These are phyloP conservation scores for Branchellion lobata DNA, from an alignment of 2,888 invertebrate species.

Conservation along the genomic window DNA sequence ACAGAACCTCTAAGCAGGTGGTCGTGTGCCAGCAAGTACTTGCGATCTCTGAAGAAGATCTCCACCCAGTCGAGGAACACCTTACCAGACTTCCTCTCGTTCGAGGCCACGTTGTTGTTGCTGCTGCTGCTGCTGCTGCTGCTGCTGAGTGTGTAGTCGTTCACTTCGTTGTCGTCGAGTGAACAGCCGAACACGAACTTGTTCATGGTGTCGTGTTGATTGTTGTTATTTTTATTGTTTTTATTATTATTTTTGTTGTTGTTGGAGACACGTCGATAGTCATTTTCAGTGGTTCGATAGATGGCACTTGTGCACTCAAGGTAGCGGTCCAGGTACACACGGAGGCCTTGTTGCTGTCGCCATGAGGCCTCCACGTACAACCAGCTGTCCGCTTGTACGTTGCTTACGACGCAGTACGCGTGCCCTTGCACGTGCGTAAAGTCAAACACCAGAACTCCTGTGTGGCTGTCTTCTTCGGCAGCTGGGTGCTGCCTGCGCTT, in stretches of 20 bases:
- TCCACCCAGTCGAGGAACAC: slow-evolving; percentile 25
- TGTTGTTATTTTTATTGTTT: too few species aligned
- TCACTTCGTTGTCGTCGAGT: background rate
- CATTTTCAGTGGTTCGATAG: background rate
- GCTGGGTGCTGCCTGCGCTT: background rate
- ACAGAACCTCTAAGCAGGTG: slow-evolving; percentile 50
- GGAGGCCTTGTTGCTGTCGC: background rate
- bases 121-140: too few species aligned
- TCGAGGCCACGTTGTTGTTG: background rate
- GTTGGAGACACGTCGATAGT: too few species aligned
- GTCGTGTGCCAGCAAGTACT: slow-evolving; percentile 54
- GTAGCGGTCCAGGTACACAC: slow-evolving; percentile 5
- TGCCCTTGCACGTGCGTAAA: background rate
- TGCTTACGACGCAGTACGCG: background rate
- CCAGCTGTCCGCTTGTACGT: slow-evolving; percentile 17
- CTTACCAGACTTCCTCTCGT: background rate
- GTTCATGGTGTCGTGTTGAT: background rate
- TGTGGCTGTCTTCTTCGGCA: background rate
- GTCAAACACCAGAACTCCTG: background rate
- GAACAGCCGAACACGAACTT: background rate
- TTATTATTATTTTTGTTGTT: too few species aligned
- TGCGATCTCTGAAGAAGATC: slow-evolving; percentile 54
- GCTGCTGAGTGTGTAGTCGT: too few species aligned
- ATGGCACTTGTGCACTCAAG: background rate
- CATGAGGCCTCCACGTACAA: slow-evolving; percentile 32